Evolutionary conservation across 2,797 vertebrate genomes (phyloP).

Genomic region (Kryptopterus vitreolus): DNA sequence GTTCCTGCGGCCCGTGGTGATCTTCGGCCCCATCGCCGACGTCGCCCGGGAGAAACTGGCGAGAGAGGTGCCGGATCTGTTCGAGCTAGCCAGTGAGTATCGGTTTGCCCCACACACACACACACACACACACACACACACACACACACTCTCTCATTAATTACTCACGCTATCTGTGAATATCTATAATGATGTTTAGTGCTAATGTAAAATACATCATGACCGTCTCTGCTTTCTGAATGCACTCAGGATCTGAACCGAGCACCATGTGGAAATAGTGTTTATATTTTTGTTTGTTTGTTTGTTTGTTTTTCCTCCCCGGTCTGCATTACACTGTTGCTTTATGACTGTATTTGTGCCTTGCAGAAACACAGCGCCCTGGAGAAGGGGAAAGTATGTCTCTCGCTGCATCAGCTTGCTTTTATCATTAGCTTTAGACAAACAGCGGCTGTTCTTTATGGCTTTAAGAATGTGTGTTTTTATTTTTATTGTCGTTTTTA

Average conservation of each 20-base stretch:
- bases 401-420: conserved; percentile 69
- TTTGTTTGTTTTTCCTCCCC: no score
- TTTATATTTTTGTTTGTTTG: conserved; percentile 39
- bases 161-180: neutral
- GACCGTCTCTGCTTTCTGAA: conserved; percentile 21
- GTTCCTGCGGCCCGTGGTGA: conserved; percentile 94
- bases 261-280: neutral
- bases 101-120: conserved; percentile 15
- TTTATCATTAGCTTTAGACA: conserved; percentile 46
- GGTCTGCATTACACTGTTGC: conserved; percentile 66
- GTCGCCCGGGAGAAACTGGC: conserved; percentile 92
- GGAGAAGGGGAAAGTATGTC: conserved; percentile 81
- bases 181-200: neutral
- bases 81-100: conserved; percentile 94
- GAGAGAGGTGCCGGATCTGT: conserved; percentile 91
- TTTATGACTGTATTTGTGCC: conserved; percentile 76
- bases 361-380: conserved; percentile 81
- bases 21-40: conserved; percentile 97
- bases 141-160: no score
- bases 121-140: neutral
- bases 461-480: conserved; percentile 30
- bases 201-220: conserved; percentile 26
- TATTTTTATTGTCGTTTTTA: conserved; percentile 16
- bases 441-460: conserved; percentile 44
- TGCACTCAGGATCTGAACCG: neutral